Base-by-base conservation (phyloP, 2,797 vertebrate genomes). In the Neopelma chrysocephalum region DNA sequence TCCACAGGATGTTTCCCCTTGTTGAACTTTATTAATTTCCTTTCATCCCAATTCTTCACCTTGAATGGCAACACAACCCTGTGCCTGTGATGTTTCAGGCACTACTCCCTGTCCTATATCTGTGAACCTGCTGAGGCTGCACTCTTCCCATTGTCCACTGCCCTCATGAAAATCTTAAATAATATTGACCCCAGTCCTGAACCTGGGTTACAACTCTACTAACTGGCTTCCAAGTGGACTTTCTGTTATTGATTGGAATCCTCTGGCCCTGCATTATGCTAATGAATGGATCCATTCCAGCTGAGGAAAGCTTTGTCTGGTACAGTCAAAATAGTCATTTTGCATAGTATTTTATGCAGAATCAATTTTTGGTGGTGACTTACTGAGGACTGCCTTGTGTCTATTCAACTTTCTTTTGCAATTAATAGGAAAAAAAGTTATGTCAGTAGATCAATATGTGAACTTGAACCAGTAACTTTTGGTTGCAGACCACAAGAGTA, bases 91-190 rank as follows among this genome's bases (percentile, higher is more conserved):
- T 43, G 21, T 82, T 78, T 62, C 16, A 69, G 22, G 7, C 36
- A 14, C 27, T 50, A 14, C 2, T 2, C 22, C 0, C 27, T 69
- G 0, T 38, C 43, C 29, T 56, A 32, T 45, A 12, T 64, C 62
- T 64, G 5, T 70, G 38, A 57, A 48, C 17, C 57, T 66, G 3
- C 19, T 70, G 25, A 10, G 14, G 3, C 19, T 81, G 9, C 32
- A 17, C 11, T 58, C 3, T 62, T 8, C 16, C 2, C 0, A 0
- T 5, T 38, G 6, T 64, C 32, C 5, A 31, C 12, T 5, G 11
- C 15, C 21, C 64, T 42, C 42, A 6, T 43, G 27, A 64, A 80
- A 36, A 42, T 82, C 36, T 58, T 70, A 25, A 54, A 38, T 25
- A n/a, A 15, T 57, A 57, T 9, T 58, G 38, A 36, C 20, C 8